These are phyloP conservation scores for Beris morrisii DNA, from an alignment of 2,888 invertebrate genomes.

Conservation along the genomic window DNA sequence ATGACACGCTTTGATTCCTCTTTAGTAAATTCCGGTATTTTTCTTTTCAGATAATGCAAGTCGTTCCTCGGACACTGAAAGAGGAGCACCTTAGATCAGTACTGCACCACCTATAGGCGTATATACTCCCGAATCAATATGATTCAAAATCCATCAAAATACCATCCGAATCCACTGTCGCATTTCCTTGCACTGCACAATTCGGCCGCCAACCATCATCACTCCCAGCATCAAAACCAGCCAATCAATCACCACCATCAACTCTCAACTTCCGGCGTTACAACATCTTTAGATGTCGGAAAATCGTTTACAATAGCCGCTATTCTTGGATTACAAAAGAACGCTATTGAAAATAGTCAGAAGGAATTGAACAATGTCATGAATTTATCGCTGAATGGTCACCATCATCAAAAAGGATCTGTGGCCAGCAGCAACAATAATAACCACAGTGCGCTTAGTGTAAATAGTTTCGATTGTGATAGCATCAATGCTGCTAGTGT, in stretches of 20 bases:
- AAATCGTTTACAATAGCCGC: conserved; percentile 88
- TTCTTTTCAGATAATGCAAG: no score
- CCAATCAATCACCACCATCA: conserved; percentile 40
- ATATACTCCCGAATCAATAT: conserved; percentile 41
- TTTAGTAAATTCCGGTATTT: no score
- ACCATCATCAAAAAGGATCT: conserved; percentile 34
- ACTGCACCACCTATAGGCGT: not conserved
- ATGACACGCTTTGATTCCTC: no score
- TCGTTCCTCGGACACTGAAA: no score
- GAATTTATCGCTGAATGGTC: conserved; percentile 53
- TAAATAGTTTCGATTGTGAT: conserved; percentile 51
- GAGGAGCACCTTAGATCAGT: no score
- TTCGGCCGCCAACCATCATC: conserved; percentile 42
- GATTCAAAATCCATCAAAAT: conserved; percentile 57
- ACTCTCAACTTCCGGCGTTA: conserved; percentile 47
- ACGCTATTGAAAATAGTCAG: conserved; percentile 45
- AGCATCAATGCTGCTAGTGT: conserved; percentile 41
- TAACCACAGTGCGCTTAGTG: conserved; percentile 47
- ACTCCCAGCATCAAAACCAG: conserved; percentile 35
- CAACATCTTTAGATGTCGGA: conserved; percentile 57
- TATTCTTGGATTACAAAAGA: conserved; percentile 73
- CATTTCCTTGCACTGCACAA: conserved; percentile 57
- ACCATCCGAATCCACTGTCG: conserved; percentile 56
- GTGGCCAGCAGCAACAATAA: conserved; percentile 39
- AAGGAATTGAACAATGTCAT: conserved; percentile 55